Evolutionary conservation across 2,797 vertebrate species (phyloP).

Genomic region (Poecile montanus): DNA sequence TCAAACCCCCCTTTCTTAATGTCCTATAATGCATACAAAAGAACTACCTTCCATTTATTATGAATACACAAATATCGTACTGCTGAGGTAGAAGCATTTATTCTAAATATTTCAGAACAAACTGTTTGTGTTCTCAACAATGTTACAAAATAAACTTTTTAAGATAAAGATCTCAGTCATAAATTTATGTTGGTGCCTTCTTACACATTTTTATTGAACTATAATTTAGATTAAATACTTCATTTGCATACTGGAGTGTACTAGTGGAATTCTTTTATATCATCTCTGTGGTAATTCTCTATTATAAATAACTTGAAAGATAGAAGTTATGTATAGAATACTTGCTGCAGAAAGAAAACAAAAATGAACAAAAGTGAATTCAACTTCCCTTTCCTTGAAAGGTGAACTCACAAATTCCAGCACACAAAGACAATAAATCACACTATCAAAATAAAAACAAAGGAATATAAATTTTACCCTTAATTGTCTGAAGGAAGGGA

Average conservation of each 20-base stretch:
- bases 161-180: background rate
- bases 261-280: background rate
- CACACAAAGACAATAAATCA: background rate
- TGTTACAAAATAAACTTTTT: background rate
- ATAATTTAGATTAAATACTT: background rate
- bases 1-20: background rate
- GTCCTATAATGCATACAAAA: background rate
- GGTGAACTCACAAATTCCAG: background rate
- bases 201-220: background rate
- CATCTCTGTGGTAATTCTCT: background rate
- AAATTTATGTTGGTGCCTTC: background rate
- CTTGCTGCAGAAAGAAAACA: background rate
- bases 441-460: background rate
- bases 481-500: background rate
- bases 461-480: background rate
- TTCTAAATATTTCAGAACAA: background rate
- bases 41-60: background rate
- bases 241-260: background rate
- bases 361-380: background rate
- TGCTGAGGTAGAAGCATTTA: background rate
- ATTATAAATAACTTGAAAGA: background rate
- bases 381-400: background rate
- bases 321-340: background rate
- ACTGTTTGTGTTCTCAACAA: background rate
- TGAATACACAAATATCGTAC: background rate